Base-by-base conservation (phyloP, 2,797 vertebrate genomes). In the Thunnus albacares region DNA sequence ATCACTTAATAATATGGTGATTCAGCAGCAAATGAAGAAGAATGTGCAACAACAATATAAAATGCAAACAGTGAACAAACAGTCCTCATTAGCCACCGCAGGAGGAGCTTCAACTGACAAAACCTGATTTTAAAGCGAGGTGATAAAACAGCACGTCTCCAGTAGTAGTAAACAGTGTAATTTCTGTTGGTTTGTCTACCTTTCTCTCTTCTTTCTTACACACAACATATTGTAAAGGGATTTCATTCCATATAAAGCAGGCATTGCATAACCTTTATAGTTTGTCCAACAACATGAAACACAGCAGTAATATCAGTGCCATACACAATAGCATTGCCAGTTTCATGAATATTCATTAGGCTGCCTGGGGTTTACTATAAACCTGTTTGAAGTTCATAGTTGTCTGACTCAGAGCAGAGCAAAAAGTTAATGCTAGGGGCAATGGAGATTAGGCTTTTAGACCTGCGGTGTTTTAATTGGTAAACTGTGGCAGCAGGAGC, bases 401-500 rank as follows among this genome's bases (percentile, higher is more conserved):
- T 38, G 18, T 75, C 65, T 79, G 72, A 86, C 86, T 80, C 75
- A 45, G 56, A 74, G 78, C 67, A 65, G 69, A 89, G 83, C 73
- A 84, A 90, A 90, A 91, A 89, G 87, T 90, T 90, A 89, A 84
- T 90, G 85, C 86, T 67, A 9, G 82, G 78, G 85, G 85, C 83
- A 77, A 75, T 60, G 60, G 81, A 89, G 92, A 94, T 94, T 92
- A 94, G 83, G 87, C 81, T 87, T 78, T 87, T 81, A 90, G 89
- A 93, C 88, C 85, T 90, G 83, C 73, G 43, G 90, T 91, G 91
- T 93, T 94, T 93, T 95, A 93, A 95, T 94, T 93, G 91, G 86
- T 92, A 81, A 92, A 92, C 79, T 90, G 88, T 89, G 85, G 13
- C 41, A 86, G 13, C 41, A 86, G 90, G 78, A 78, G 87, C 80